phyloP scores from a whole-genome alignment of 2,888 invertebrate genomes.

The Tenthredo scrophulariae region DNA sequence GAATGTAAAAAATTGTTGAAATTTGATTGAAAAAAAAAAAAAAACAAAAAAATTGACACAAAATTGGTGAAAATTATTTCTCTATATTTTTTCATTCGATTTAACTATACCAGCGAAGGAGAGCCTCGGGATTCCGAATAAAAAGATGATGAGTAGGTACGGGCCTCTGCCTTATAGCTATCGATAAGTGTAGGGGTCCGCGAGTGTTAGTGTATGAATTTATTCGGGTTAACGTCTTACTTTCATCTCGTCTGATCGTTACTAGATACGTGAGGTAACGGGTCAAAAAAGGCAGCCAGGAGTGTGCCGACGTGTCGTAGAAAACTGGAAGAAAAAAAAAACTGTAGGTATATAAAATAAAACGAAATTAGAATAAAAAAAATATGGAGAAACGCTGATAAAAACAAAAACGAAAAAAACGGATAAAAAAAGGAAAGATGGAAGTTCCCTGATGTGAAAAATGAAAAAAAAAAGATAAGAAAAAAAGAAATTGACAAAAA shows the following conservation, averaged over 20 bases:
- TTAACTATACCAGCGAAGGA: background rate
- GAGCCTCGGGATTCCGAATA: background rate
- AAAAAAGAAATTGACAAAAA: background rate
- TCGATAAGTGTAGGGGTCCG: slow-evolving; percentile 14
- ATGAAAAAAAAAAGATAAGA: background rate
- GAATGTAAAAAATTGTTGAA: no score
- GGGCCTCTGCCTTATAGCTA: background rate
- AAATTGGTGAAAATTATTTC: background rate
- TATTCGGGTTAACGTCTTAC: slow-evolving; percentile 14
- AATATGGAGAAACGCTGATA: background rate
- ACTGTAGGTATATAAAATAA: background rate
- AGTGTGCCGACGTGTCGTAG: background rate
- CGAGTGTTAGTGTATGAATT: background rate
- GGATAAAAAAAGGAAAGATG: background rate
- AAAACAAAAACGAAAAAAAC: background rate
- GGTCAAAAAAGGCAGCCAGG: background rate
- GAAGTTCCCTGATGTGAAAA: no score
- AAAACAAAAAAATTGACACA: background rate
- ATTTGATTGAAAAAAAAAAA: background rate
- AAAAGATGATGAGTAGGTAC: slow-evolving; percentile 8
- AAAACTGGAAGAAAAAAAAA: background rate
- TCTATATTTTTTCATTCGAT: background rate
- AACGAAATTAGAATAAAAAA: background rate
- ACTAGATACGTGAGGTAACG: background rate
- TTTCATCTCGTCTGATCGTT: background rate